phyloP scores from a whole-genome alignment of 2,888 invertebrate species.

The Spilarctia lutea region DNA sequence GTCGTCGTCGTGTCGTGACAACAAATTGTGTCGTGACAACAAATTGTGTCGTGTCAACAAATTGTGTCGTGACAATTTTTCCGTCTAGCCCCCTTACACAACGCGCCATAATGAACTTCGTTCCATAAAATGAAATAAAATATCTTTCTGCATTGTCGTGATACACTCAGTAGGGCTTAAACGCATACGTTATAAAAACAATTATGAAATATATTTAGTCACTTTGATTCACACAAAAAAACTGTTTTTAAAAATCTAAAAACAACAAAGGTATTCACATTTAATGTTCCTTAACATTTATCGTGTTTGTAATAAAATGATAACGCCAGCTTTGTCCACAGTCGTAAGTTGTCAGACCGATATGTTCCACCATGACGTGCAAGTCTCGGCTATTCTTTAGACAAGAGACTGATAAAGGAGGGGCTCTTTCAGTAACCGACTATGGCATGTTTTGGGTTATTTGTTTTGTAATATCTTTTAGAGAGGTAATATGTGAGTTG shows the following conservation, averaged over 20 bases:
- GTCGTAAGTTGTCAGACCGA: neutral
- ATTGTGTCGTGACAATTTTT: too few species aligned
- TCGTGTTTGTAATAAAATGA: conserved; percentile 10
- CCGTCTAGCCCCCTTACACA: too few species aligned
- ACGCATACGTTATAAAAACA: too few species aligned
- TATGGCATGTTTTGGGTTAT: conserved; percentile 3
- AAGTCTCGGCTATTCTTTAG: conserved; percentile 17
- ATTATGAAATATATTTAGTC: neutral
- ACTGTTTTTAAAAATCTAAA: neutral
- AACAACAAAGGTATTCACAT: neutral
- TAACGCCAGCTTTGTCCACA: conserved; percentile 7
- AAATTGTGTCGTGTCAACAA: too few species aligned
- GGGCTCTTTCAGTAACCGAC: conserved; percentile 14
- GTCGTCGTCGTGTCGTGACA: too few species aligned
- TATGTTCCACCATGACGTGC: conserved; percentile 9
- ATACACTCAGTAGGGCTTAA: neutral
- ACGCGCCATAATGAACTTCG: too few species aligned
- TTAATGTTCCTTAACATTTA: neutral
- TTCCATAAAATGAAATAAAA: too few species aligned
- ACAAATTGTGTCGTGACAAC: too few species aligned
- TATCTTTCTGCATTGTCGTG: neutral
- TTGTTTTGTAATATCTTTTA: neutral
- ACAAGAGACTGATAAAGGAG: conserved; percentile 14
- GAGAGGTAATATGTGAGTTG: neutral
- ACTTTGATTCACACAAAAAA: neutral